phyloP scores from a whole-genome alignment of 1,140 invertebrate genomes.

The Mya arenaria region DNA sequence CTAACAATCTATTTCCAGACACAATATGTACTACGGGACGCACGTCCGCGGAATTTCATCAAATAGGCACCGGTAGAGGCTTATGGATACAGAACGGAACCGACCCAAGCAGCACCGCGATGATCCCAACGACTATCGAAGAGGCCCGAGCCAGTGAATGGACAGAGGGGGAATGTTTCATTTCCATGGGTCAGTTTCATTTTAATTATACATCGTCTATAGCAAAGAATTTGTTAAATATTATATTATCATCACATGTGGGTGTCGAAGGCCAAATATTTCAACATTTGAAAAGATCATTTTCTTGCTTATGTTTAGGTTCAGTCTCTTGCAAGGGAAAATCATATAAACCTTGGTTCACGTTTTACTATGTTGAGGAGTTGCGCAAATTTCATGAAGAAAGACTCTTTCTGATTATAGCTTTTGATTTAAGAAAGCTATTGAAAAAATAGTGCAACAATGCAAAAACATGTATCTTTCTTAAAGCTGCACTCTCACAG shows the following conservation, averaged over 20 bases:
- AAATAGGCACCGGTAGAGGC: constrained; percentile 70
- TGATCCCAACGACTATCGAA: constrained; percentile 64
- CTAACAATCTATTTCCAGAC: too few relatives aligned
- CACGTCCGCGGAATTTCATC: constrained; percentile 44
- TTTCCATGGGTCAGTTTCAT: constrained; percentile 75
- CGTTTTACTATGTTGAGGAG: too few relatives aligned
- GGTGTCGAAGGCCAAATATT: not conserved
- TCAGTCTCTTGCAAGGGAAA: too few relatives aligned
- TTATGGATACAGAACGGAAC: constrained; percentile 77
- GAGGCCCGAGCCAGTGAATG: constrained; percentile 65
- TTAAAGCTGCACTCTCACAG: too few relatives aligned
- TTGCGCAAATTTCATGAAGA: too few relatives aligned
- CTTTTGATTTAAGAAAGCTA: too few relatives aligned
- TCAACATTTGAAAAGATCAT: not conserved
- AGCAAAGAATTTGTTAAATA: not conserved
- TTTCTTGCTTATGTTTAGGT: too few relatives aligned
- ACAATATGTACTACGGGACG: constrained; percentile 67
- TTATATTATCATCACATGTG: not conserved
- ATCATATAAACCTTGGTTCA: too few relatives aligned
- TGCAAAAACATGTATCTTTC: too few relatives aligned
- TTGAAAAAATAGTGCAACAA: too few relatives aligned
- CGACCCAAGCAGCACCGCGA: constrained; percentile 59
- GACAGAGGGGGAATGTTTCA: constrained; percentile 76
- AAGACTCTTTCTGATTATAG: too few relatives aligned
- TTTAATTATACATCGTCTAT: too few relatives aligned